A percentile compares a stretch with the other conserved stretches of the same genome.
Conservation (phyloP, 2,797 vertebrate species). For the Rhinichthys osculus region DNA sequence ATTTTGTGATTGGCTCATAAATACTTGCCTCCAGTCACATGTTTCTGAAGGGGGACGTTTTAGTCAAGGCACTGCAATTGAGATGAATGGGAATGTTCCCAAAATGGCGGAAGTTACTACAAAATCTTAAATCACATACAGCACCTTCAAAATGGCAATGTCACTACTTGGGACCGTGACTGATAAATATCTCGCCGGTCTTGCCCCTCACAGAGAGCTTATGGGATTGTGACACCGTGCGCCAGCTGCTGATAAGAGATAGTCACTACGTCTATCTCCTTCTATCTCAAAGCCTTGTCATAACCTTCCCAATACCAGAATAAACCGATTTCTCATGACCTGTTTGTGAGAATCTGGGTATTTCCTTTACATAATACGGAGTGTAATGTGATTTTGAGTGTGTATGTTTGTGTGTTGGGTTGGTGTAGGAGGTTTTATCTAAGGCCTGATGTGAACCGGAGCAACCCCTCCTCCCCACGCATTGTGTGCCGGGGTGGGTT, state of each 20-base stretch:
- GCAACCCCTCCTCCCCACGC: constrained; percentile 65
- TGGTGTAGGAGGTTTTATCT: constrained; percentile 61
- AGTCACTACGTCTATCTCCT: constrained; percentile 70
- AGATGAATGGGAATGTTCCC: not conserved
- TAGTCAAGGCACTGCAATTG: not conserved
- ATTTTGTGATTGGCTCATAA: not conserved
- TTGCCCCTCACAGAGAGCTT: constrained; percentile 49
- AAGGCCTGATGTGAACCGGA: constrained; percentile 68
- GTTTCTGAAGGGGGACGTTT: not conserved
- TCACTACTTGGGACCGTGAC: constrained; percentile 12
- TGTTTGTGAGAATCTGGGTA: constrained; percentile 27
- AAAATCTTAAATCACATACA: not conserved
- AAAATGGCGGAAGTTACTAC: not conserved
- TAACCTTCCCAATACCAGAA: constrained; percentile 56
- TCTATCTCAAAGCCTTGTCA: constrained; percentile 67
- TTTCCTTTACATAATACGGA: constrained; percentile 25
- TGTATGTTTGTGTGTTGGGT: constrained; percentile 47
- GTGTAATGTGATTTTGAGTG: constrained; percentile 28
- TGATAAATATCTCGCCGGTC: constrained; percentile 32
- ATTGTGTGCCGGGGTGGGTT: constrained; percentile 66
- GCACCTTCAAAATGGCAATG: constrained; percentile 31
- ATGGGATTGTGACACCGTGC: constrained; percentile 52
- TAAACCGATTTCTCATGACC: constrained; percentile 46
- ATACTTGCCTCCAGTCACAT: not conserved
- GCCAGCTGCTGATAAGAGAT: constrained; percentile 64